Evolutionary conservation across 2,113 vertebrate species (phyloP).

Genomic region (Cyprinus carpio): DNA sequence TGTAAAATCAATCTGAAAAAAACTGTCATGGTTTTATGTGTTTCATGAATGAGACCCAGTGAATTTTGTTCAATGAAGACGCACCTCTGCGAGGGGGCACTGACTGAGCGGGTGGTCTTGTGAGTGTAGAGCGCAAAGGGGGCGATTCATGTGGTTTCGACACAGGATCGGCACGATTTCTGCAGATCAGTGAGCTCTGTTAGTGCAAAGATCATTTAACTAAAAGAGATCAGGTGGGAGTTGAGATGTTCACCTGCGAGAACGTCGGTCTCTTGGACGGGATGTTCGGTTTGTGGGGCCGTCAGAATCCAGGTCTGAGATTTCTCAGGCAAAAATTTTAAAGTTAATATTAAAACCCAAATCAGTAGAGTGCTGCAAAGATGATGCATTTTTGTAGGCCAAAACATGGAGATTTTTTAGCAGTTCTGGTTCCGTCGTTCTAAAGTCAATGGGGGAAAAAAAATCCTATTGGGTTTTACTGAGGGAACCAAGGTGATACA

Average conservation of each 20-base stretch:
- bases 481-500: too few relatives aligned
- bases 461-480: too few relatives aligned
- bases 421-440: too few relatives aligned
- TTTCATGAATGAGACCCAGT: too few relatives aligned
- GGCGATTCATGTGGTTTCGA: constrained; percentile 71
- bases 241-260: constrained; percentile 66
- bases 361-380: too few relatives aligned
- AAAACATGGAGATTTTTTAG: too few relatives aligned
- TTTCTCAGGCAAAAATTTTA: constrained; percentile 72
- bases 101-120: constrained; percentile 57
- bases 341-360: too few relatives aligned
- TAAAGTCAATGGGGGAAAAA: too few relatives aligned
- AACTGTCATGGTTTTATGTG: too few relatives aligned
- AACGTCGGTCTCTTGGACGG: constrained; percentile 70
- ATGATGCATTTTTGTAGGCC: too few relatives aligned
- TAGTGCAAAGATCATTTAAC: not conserved
- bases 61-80: constrained; percentile 17
- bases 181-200: constrained; percentile 36
- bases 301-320: constrained; percentile 85
- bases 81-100: constrained; percentile 69
- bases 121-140: constrained; percentile 67
- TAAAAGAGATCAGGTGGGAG: not conserved
- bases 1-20: too few relatives aligned
- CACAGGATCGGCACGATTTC: constrained; percentile 66
- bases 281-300: constrained; percentile 57